Evolutionary conservation across 1,140 invertebrate species (phyloP), one percentile per base, ranked within the genome.

Genomic region (Batillaria attramentaria): DNA sequence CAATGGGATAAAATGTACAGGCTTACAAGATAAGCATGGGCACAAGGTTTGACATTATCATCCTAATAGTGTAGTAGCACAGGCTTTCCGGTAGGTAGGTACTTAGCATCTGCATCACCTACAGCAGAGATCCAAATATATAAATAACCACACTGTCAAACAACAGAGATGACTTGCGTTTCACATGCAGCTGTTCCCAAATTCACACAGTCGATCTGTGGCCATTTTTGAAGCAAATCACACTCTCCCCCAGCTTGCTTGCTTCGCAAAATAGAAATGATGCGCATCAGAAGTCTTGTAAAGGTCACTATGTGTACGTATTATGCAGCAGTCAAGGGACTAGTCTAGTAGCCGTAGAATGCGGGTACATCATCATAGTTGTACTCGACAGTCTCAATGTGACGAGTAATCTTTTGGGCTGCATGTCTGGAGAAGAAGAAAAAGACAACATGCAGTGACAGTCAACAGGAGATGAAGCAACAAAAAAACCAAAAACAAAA

Each of bases 301-400:
- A 46, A 0, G 41, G 24, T 16, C 18, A 35, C 31, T 50, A 24
- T 24, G 24, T 50, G 46, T 50, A 50, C 10, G 24, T 10, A 50
- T 50, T 24, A 33, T 42, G 69, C 42, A 4, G 8, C 37, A 42
- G 37, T 39, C 6, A 41, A 8, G 28, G 41, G 68, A n/a, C n/a
- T n/a, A n/a, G 46, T 69, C 78, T 65, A 85, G 76, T 89, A 89
- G 24, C 83, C 84, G 79, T 85, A 88, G 78, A 84, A 86, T 3
- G 77, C 78, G 18, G 88, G 88, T 1, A 87, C 83, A 70, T 87
- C 86, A 60, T 89, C 88, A 68, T 83, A 81, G 69, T 82, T 89
- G 81, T 88, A 87, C 33, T 87, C 79, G 2, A 89, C 84, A 20
- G 41, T 76, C 18, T 82, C 77, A 1, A 89, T 76, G 79, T 85